Percentiles rank a stretch among this genome's conserved stretches.
phyloP scores from a whole-genome alignment of 2,113 vertebrate genomes.

The Alethe diademata region DNA sequence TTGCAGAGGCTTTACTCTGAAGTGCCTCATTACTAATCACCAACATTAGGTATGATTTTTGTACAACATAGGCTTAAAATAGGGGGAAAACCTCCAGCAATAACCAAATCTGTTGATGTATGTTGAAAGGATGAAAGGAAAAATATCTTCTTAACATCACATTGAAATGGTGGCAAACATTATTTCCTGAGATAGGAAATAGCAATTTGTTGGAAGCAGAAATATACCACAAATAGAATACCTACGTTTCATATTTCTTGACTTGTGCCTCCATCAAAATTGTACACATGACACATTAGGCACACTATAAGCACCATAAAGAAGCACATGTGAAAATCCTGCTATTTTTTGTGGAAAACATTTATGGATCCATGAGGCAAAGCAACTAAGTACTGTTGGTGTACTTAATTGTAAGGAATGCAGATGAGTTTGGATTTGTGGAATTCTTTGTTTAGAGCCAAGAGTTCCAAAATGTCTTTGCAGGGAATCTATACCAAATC shows the following conservation, averaged over 20 bases:
- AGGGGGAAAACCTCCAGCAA: background rate
- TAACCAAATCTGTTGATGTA: background rate
- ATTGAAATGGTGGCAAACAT: background rate
- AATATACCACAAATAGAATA: background rate
- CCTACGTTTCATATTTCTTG: background rate
- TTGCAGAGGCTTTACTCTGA: slow-evolving; percentile 59
- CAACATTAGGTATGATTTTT: slow-evolving; percentile 73
- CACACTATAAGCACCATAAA: background rate
- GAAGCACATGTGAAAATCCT: background rate
- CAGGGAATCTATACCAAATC: background rate
- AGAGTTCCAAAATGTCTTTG: background rate
- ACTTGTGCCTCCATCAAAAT: background rate
- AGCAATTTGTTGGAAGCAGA: background rate
- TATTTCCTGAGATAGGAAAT: background rate
- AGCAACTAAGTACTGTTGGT: background rate
- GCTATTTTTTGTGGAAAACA: background rate
- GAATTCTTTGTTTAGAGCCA: background rate
- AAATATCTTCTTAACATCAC: background rate
- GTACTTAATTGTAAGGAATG: background rate
- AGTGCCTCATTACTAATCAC: slow-evolving; percentile 78
- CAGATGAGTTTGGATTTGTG: background rate
- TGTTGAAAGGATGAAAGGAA: background rate
- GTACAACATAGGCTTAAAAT: background rate
- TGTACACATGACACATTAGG: background rate
- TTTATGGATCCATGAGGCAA: background rate